Evolutionary conservation across 1,140 invertebrate species (phyloP), one percentile per base, ranked within the genome.

Genomic region (Aricia agestis): DNA sequence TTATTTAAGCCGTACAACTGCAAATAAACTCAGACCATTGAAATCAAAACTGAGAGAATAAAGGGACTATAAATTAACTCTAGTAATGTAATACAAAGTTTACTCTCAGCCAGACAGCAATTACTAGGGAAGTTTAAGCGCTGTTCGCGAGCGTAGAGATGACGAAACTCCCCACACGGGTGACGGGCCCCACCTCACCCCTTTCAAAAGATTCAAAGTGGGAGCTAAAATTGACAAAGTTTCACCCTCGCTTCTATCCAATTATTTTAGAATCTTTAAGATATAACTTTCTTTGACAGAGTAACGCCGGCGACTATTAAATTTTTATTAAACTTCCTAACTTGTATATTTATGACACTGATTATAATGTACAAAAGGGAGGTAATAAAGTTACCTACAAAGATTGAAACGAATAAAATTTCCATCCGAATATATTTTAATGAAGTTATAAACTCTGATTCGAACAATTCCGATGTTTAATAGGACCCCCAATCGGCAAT

Each of bases 71-170:
- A 89, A 90, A 90, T 90, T 86, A 87, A 87, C 75, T 86, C 76
- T 76, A 74, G 81, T 89, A 91, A 89, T 86, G 85, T 89, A 86
- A 90, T 88, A 87, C 83, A 89, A 90, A 89, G 82, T 91, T 91
- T 87, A 89, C 85, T 89, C 85, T 78, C 79, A 86, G 83, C 84
- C 85, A 87, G 89, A 89, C 89, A 89, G 83, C 82, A 91, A 91
- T 91, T 91, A 89, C 82, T 78, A 76, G 75, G 79, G 79, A 89
- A 90, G 79, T 90, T 89, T 83, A 86, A 86, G 82, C 83, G 79
- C 83, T 85, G 87, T 89, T 90, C 84, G 86, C 79, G 77, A 86
- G 82, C 82, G 81, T 77, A 82, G 82, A 81, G 78, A 78, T 72
- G 74, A 69, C 72, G 77, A 70, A 71, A 68, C 72, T 72, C 77